A percentile compares a stretch with the other conserved stretches of the same genome.
phyloP scores from a whole-genome alignment of 2,888 invertebrate genomes.

The Oxytorus armatus region DNA sequence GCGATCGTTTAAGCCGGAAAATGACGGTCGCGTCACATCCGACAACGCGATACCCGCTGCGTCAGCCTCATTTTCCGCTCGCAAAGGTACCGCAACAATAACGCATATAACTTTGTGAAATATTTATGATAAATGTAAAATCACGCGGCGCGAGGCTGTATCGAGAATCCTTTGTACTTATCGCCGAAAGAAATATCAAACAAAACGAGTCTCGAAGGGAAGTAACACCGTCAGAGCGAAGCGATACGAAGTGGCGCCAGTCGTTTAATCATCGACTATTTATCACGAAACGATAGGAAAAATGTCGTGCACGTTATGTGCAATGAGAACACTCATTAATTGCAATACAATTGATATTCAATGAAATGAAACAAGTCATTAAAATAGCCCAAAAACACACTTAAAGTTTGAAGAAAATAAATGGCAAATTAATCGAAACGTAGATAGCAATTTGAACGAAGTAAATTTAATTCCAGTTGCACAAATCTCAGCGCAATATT shows the following conservation, averaged over 20 bases:
- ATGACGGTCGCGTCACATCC: slow-evolving; percentile 59
- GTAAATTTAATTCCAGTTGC: no score
- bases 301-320: slow-evolving; percentile 8
- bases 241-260: slow-evolving; percentile 50
- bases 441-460: no score
- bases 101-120: no score
- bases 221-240: neutral
- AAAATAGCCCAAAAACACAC: no score
- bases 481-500: no score
- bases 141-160: neutral
- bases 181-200: neutral
- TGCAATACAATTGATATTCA: neutral
- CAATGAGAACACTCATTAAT: slow-evolving; percentile 5
- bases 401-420: no score
- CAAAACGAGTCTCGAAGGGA: slow-evolving; percentile 30
- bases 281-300: slow-evolving; percentile 36
- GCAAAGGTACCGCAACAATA: slow-evolving; percentile 70
- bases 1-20: slow-evolving; percentile 45
- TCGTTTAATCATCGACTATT: slow-evolving; percentile 47
- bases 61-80: slow-evolving; percentile 71
- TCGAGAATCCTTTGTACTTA: neutral
- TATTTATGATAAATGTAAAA: slow-evolving; percentile 7
- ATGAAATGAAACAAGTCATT: neutral
- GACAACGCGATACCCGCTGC: slow-evolving; percentile 72
- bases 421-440: no score